A percentile compares a stretch with the other conserved stretches of the same genome.
These are phyloP conservation scores for Poecilia latipinna DNA, from an alignment of 2,113 vertebrate species.

Conservation along the genomic window DNA sequence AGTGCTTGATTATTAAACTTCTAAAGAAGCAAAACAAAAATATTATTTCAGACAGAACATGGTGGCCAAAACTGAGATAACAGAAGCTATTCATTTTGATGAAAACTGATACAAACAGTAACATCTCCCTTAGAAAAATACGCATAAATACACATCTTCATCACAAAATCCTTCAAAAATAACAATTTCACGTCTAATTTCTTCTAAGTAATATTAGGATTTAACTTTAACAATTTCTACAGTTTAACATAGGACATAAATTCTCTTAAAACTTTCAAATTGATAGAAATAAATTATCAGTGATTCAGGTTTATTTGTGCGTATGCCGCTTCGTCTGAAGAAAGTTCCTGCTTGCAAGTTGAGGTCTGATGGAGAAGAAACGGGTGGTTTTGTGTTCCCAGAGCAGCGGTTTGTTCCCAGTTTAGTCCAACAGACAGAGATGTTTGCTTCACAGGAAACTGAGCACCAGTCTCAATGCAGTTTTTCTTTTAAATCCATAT, in stretches of 20 bases:
- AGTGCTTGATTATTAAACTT: constrained; percentile 47
- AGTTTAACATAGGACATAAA: constrained; percentile 44
- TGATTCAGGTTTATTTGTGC: constrained; percentile 47
- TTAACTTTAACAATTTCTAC: constrained; percentile 63
- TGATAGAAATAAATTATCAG: constrained; percentile 71
- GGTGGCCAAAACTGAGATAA: constrained; percentile 40
- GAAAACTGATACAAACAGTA: constrained; percentile 57
- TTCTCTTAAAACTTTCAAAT: constrained; percentile 48
- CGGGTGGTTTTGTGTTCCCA: constrained; percentile 14
- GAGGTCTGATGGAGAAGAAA: constrained; percentile 3
- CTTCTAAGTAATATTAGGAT: constrained; percentile 26
- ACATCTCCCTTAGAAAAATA: constrained; percentile 71
- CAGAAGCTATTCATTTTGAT: constrained; percentile 21
- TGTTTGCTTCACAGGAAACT: constrained; percentile 20
- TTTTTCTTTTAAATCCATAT: constrained; percentile 9
- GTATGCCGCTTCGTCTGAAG: constrained; percentile 2
- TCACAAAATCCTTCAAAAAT: constrained; percentile 57
- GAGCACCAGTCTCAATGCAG: constrained; percentile 28
- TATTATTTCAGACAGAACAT: constrained; percentile 29
- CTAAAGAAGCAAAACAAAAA: constrained; percentile 38
- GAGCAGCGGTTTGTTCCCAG: constrained; percentile 12
- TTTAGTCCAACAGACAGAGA: constrained; percentile 33
- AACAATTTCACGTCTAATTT: constrained; percentile 34
- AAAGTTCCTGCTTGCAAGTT: constrained; percentile 4
- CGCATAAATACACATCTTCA: constrained; percentile 40